These are phyloP conservation scores for Oryzias melastigma DNA, from an alignment of 2,113 vertebrate genomes.

Conservation along the genomic window DNA sequence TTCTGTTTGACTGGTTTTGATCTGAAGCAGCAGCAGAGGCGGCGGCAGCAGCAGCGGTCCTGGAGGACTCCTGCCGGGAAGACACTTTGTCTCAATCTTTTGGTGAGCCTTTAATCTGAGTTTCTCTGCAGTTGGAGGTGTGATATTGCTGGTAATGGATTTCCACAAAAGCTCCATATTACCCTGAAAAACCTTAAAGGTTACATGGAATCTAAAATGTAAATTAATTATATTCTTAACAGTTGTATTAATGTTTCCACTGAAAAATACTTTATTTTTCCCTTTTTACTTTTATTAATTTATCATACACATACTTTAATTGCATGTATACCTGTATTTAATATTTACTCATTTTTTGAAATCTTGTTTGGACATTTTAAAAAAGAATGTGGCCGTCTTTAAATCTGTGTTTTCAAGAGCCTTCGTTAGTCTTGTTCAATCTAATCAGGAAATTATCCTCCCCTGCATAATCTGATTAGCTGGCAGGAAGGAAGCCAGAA, in stretches of 20 bases:
- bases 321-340: too few species aligned
- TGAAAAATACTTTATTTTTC: too few species aligned
- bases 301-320: too few species aligned
- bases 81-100: slow-evolving; percentile 30
- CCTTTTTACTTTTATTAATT: too few species aligned
- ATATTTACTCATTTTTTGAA: too few species aligned
- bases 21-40: slow-evolving; percentile 2
- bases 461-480: slow-evolving; percentile 24
- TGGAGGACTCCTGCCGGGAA: slow-evolving; percentile 24
- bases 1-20: neutral
- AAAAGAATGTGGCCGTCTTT: neutral
- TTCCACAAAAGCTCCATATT: slow-evolving; percentile 21
- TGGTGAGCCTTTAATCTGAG: slow-evolving; percentile 39
- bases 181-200: slow-evolving; percentile 5
- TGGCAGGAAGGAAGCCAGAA: slow-evolving; percentile 16
- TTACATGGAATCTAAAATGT: neutral
- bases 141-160: slow-evolving; percentile 8
- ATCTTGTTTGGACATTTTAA: neutral
- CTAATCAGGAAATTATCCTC: slow-evolving; percentile 31
- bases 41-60: slow-evolving; percentile 22
- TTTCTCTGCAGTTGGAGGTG: slow-evolving; percentile 29
- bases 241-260: neutral
- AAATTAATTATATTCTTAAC: neutral
- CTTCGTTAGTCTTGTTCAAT: neutral
- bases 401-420: neutral